Conservation (phyloP, 2,113 vertebrate species). For the Coracopsis vasa region DNA sequence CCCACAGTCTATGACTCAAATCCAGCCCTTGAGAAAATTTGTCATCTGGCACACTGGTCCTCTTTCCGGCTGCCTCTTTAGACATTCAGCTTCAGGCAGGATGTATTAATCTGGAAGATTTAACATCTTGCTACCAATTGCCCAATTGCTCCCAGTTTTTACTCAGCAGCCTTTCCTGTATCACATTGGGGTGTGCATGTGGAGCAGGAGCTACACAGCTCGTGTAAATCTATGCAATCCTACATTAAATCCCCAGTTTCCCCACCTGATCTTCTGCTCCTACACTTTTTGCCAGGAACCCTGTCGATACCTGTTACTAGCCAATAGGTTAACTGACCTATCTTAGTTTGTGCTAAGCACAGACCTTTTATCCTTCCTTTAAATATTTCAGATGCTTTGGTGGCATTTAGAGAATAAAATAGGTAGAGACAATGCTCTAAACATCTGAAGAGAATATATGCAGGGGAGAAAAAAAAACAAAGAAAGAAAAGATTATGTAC, state of each 20-base stretch:
- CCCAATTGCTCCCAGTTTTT: background rate
- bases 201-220: background rate
- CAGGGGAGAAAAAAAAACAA: background rate
- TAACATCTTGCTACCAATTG: accelerated
- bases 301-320: background rate
- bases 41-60: background rate
- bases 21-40: background rate
- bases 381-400: background rate
- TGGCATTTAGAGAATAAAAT: background rate
- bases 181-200: background rate
- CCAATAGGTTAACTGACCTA: background rate
- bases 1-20: background rate
- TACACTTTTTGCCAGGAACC: background rate
- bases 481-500: background rate
- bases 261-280: background rate
- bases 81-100: background rate
- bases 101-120: background rate
- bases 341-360: background rate
- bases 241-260: accelerated
- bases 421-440: background rate
- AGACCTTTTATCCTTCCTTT: background rate
- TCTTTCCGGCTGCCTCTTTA: background rate
- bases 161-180: background rate
- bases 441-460: background rate
- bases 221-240: background rate